Evolutionary conservation across 2,888 invertebrate genomes (phyloP), one percentile per base, ranked within the genome.

Genomic region (Orthosia gothica): DNA sequence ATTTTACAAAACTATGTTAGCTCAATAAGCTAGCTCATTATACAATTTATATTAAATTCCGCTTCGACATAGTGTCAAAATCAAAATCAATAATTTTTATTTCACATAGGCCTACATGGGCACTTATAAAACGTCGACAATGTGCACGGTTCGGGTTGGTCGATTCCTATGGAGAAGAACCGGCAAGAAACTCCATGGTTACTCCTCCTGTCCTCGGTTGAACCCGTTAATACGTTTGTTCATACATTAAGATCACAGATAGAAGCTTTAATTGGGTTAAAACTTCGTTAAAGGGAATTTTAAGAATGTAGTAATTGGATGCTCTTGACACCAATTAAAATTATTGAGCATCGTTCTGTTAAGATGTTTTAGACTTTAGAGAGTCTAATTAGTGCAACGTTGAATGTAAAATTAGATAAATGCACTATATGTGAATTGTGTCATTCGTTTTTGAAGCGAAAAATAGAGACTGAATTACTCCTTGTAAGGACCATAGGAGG

Each of bases 201-300:
- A n/a, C n/a, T n/a, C n/a, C n/a, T n/a, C n/a, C n/a, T n/a, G n/a
- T 57, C 52, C 26, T 49, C 61, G 23, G 16, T 23, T 15, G 40
- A 66, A 47, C 7, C 47, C 49, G 15, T 45, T 64, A 64, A 45
- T 52, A 62, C 47, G 32, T 57, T 61, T 62, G n/a, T 55, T 49
- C 59, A 12, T 57, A 52, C 58, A 52, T 65, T 65, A 49, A 64
- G 16, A 61, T 15, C 52, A 59, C 52, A 32, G 16, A 11, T 40
- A 23, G 47, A 55, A 73, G 70, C 59, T 71, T 57, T 75, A 75
- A 82, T 69, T 71, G 62, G 58, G 73, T 78, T 68, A 57, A 76
- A 83, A 76, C 66, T 79, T 73, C 16, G 12, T 20, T 70, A 58
- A 64, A 55, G 32, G 45, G 11, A 52, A 63, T 67, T 72, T 58